Percentiles rank a stretch among this genome's conserved stretches.
Evolutionary conservation across 2,797 vertebrate genomes (phyloP).

Genomic region (Lacerta viridis): DNA sequence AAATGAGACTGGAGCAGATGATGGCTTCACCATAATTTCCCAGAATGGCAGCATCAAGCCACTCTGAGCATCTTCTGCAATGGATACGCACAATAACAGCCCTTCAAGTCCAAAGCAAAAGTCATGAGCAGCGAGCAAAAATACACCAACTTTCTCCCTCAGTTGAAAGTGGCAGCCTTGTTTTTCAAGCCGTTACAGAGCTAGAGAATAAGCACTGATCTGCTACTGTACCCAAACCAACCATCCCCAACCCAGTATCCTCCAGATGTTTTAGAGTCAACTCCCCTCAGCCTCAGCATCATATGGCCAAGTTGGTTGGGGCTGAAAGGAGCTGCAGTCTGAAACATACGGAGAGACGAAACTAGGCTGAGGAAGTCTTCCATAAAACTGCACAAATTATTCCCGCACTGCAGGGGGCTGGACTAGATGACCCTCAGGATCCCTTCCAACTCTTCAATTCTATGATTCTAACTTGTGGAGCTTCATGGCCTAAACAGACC

Average conservation of each 20-base stretch:
- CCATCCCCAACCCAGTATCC: neutral
- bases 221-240: neutral
- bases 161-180: neutral
- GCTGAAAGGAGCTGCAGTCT: too few relatives aligned
- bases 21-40: neutral
- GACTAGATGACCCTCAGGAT: too few relatives aligned
- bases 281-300: too few relatives aligned
- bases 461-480: neutral
- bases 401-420: too few relatives aligned
- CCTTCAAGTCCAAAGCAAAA: too few relatives aligned
- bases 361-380: too few relatives aligned
- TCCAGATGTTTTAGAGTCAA: too few relatives aligned
- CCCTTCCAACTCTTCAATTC: too few relatives aligned
- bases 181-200: neutral
- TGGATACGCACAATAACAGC: neutral
- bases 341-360: too few relatives aligned
- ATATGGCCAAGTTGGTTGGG: too few relatives aligned
- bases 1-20: neutral
- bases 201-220: neutral
- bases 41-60: neutral
- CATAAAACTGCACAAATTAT: neutral
- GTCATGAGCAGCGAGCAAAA: neutral
- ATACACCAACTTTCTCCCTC: too few relatives aligned
- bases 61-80: neutral
- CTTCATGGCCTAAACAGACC: neutral